Percentiles rank a stretch among this genome's conserved stretches.
These are phyloP conservation scores for Bactericera cockerelli DNA, from an alignment of 1,140 invertebrate species.

Conservation along the genomic window DNA sequence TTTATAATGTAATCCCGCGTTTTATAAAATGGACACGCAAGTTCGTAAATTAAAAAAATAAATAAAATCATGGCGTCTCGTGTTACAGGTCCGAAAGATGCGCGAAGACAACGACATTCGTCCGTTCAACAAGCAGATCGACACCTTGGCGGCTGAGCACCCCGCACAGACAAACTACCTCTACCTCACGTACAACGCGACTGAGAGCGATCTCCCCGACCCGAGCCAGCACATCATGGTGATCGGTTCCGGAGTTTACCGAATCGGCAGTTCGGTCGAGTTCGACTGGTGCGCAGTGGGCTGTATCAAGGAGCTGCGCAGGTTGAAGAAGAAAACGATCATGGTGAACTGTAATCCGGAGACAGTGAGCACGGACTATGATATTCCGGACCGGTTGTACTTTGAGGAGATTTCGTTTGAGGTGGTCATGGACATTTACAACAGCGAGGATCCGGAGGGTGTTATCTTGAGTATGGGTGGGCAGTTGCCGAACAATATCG, in stretches of 20 bases:
- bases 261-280: conserved; percentile 97
- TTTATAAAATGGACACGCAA: too few relatives aligned
- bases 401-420: conserved; percentile 99
- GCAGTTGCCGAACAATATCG: conserved; percentile 97
- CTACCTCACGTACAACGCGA: conserved; percentile 91
- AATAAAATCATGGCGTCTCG: too few relatives aligned
- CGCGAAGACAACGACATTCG: conserved; percentile 43
- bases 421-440: conserved; percentile 97
- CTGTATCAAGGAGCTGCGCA: conserved; percentile 78
- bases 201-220: conserved; percentile 71
- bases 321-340: conserved; percentile 75
- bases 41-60: too few relatives aligned
- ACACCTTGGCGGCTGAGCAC: conserved; percentile 99
- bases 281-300: conserved; percentile 99
- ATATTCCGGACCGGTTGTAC: conserved; percentile 95
- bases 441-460: conserved; percentile 79
- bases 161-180: conserved; percentile 96
- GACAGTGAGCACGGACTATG: conserved; percentile 98
- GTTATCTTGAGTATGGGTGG: conserved; percentile 97
- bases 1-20: too few relatives aligned
- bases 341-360: conserved; percentile 99
- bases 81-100: conserved; percentile 37
- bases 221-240: conserved; percentile 66
- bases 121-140: conserved; percentile 41
- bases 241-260: conserved; percentile 91